These are phyloP conservation scores for Diachrysia chrysitis DNA, from an alignment of 2,888 invertebrate species.

Conservation along the genomic window DNA sequence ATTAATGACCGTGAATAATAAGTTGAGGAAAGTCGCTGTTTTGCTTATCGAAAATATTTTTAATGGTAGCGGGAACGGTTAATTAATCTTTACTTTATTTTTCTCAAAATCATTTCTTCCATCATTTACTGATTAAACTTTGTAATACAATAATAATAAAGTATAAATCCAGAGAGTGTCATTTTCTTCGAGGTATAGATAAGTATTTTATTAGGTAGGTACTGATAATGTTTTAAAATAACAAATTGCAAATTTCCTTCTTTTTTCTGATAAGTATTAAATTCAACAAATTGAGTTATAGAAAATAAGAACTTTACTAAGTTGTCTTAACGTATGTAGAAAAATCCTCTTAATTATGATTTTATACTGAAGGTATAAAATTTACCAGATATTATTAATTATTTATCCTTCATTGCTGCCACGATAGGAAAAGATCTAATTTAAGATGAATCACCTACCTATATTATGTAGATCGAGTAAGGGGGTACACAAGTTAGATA, in stretches of 20 bases:
- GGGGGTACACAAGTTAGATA: constrained; percentile 72
- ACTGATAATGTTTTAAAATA: too few relatives aligned
- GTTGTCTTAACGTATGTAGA: too few relatives aligned
- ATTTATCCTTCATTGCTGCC: background rate
- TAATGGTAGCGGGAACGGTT: constrained; percentile 18
- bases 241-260: too few relatives aligned
- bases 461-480: constrained; percentile 30
- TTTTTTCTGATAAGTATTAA: too few relatives aligned
- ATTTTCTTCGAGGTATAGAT: too few relatives aligned
- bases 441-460: constrained; percentile 43
- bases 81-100: constrained; percentile 12
- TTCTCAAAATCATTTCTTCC: background rate
- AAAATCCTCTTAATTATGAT: too few relatives aligned
- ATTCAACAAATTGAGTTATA: too few relatives aligned
- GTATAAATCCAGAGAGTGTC: too few relatives aligned
- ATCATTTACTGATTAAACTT: background rate
- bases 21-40: constrained; percentile 63
- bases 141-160: too few relatives aligned
- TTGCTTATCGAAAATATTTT: constrained; percentile 52
- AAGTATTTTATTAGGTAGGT: too few relatives aligned
- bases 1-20: constrained; percentile 80
- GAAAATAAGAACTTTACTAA: too few relatives aligned
- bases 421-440: constrained; percentile 17
- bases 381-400: background rate
- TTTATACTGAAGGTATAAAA: too few relatives aligned